Conservation (phyloP, 1,140 invertebrate genomes). For the Drosophila triauraria region DNA sequence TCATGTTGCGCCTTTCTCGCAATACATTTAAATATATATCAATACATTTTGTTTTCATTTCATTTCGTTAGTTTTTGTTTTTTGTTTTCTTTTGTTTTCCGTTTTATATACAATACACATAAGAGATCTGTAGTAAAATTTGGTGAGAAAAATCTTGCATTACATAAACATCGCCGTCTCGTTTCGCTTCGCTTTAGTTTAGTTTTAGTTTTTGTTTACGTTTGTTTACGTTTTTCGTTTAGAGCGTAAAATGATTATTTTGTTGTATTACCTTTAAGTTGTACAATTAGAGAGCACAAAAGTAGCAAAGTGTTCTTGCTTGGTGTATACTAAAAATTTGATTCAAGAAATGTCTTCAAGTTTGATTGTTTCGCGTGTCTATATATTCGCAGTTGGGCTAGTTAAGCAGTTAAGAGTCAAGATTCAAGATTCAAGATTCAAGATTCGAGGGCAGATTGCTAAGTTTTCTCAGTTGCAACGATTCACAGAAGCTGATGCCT, state of each 20-base stretch:
- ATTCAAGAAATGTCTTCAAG: constrained; percentile 71
- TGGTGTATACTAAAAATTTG: constrained; percentile 78
- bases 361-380: constrained; percentile 80
- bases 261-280: constrained; percentile 77
- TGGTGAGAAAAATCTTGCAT: constrained; percentile 78
- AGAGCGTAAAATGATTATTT: constrained; percentile 78
- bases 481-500: constrained; percentile 20
- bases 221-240: constrained; percentile 47
- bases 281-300: constrained; percentile 83
- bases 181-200: constrained; percentile 18
- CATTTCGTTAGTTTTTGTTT: constrained; percentile 28
- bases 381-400: constrained; percentile 57
- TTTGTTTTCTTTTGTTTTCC: constrained; percentile 44
- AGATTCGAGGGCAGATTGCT: constrained; percentile 39
- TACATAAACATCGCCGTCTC: constrained; percentile 64
- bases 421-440: constrained; percentile 45
- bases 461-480: constrained; percentile 23
- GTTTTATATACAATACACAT: constrained; percentile 80
- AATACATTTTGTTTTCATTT: constrained; percentile 54
- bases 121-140: constrained; percentile 82
- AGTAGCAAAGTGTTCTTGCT: constrained; percentile 70
- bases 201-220: constrained; percentile 10
- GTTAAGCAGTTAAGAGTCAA: constrained; percentile 63
- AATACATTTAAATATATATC: constrained; percentile 63
- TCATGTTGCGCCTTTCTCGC: constrained; percentile 36